Evolutionary conservation across 2,888 invertebrate genomes (phyloP).

Genomic region (Callyntrura guangdongensis): DNA sequence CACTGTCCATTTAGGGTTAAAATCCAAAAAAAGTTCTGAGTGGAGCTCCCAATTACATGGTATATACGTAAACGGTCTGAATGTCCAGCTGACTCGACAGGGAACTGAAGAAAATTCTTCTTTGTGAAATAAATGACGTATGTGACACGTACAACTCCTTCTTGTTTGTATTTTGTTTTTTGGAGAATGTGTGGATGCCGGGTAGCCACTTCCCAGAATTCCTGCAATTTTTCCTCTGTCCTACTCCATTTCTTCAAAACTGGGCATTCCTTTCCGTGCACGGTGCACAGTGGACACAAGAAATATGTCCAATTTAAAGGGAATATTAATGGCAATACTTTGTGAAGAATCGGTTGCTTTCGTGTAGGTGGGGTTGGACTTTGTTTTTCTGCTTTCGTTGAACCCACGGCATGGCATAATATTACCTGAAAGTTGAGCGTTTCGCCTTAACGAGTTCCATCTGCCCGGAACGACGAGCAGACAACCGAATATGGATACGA

Average conservation of each 20-base stretch:
- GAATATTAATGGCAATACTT: slow-evolving; percentile 59
- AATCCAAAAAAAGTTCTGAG: no score
- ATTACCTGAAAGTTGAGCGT: slow-evolving; percentile 81
- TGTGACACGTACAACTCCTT: slow-evolving; percentile 58
- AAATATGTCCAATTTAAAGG: slow-evolving; percentile 22
- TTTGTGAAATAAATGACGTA: slow-evolving; percentile 25
- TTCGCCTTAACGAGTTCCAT: slow-evolving; percentile 84
- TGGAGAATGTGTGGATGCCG: slow-evolving; percentile 21
- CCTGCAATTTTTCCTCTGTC: slow-evolving; percentile 15
- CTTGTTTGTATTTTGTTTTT: slow-evolving; percentile 53
- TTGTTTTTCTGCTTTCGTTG: not conserved
- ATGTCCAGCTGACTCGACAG: slow-evolving; percentile 66
- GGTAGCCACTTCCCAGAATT: slow-evolving; percentile 59
- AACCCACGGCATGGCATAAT: slow-evolving; percentile 49
- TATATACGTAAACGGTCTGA: not conserved
- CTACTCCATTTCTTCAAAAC: not conserved
- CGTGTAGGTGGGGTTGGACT: slow-evolving; percentile 27
- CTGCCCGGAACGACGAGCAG: slow-evolving; percentile 82
- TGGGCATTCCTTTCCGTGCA: not conserved
- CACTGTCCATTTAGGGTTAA: not conserved
- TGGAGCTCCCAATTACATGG: not conserved
- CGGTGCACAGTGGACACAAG: not conserved
- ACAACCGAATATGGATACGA: not conserved
- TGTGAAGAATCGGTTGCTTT: not conserved
- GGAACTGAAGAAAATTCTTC: not conserved